Percentiles rank a stretch among this genome's conserved stretches.
These are phyloP conservation scores for Trichacis sp. DNA, from an alignment of 2,888 invertebrate species.

Conservation along the genomic window DNA sequence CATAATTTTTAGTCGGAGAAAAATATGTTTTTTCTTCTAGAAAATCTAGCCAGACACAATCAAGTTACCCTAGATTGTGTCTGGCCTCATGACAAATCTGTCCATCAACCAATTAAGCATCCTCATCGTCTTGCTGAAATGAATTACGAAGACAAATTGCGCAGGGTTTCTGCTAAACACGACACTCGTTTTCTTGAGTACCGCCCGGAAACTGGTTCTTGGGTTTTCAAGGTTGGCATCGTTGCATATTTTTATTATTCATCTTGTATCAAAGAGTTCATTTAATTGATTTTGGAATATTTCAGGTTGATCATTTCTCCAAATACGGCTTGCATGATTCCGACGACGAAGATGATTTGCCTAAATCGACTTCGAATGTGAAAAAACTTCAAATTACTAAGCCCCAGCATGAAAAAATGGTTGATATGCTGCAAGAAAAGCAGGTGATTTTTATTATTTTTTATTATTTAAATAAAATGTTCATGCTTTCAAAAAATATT, in stretches of 20 bases:
- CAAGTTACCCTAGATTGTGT: constrained; percentile 93
- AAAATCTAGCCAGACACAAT: constrained; percentile 90
- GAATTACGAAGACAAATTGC: constrained; percentile 88
- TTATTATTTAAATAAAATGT: too few relatives aligned
- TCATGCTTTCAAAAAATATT: too few relatives aligned
- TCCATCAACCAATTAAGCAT: constrained; percentile 83
- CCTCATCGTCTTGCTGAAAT: constrained; percentile 81
- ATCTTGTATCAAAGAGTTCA: too few relatives aligned
- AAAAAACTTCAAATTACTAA: too few relatives aligned
- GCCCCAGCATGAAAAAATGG: too few relatives aligned
- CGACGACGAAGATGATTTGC: constrained; percentile 81
- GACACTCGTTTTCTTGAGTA: constrained; percentile 94
- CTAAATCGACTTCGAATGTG: not conserved
- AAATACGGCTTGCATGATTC: constrained; percentile 92
- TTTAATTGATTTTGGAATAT: too few relatives aligned
- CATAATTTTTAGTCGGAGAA: not conserved
- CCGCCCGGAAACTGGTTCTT: constrained; percentile 94
- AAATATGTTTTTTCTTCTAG: constrained; percentile 65
- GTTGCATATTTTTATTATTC: too few relatives aligned
- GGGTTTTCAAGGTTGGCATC: constrained; percentile 96
- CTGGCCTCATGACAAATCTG: constrained; percentile 92
- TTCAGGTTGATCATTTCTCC: constrained; percentile 90
- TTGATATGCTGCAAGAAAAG: too few relatives aligned
- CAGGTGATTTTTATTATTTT: too few relatives aligned
- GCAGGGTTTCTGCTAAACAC: constrained; percentile 86